These are phyloP conservation scores for Lasioglossum vierecki DNA, from an alignment of 2,888 invertebrate genomes.

Conservation along the genomic window DNA sequence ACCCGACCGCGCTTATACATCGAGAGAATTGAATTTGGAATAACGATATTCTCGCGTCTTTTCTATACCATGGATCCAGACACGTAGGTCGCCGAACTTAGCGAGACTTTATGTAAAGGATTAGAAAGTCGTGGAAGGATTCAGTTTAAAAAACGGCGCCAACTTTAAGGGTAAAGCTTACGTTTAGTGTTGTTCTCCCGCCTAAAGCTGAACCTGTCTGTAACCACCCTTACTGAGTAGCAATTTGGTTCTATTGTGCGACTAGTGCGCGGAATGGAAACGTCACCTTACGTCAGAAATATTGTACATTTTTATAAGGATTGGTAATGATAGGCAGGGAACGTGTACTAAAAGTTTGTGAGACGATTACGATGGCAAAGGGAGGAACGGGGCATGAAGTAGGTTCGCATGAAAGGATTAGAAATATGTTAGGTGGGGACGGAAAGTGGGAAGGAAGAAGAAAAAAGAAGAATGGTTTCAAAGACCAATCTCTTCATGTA, in stretches of 20 bases:
- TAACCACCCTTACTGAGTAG: too few species aligned
- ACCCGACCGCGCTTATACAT: not conserved
- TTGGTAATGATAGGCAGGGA: too few species aligned
- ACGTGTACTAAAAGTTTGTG: not conserved
- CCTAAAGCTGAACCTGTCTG: too few species aligned
- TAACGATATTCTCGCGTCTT: conserved; percentile 9
- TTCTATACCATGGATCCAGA: not conserved
- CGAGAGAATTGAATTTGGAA: conserved; percentile 37
- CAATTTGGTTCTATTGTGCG: too few species aligned
- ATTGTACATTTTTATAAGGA: not conserved
- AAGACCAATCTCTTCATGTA: not conserved
- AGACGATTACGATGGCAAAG: not conserved
- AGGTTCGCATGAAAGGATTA: not conserved
- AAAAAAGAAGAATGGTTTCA: not conserved
- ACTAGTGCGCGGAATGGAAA: too few species aligned
- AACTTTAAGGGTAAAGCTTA: too few species aligned
- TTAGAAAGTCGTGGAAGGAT: too few species aligned
- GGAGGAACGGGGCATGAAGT: not conserved
- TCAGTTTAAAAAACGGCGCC: too few species aligned
- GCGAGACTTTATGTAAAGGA: not conserved
- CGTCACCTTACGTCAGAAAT: not conserved
- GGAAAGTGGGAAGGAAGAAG: not conserved
- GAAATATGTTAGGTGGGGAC: not conserved
- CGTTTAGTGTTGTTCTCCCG: too few species aligned
- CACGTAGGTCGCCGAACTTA: not conserved